Conservation (phyloP, 2,888 invertebrate genomes). For the Pimpla rufipes region DNA sequence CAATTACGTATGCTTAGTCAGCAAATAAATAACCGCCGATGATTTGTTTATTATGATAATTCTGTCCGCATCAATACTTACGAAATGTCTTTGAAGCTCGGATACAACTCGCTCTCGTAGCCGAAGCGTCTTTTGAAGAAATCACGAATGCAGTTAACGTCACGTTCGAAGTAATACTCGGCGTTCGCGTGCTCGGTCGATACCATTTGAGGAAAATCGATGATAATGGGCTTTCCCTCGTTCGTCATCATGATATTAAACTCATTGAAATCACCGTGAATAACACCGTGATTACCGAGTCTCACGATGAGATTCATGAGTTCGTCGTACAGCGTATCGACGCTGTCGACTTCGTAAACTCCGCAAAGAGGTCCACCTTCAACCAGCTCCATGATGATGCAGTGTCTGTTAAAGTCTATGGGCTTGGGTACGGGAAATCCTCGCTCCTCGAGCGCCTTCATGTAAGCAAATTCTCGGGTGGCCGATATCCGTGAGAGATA, state of each 20-base stretch:
- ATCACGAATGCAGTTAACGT: conserved; percentile 96
- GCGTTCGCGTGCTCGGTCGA: conserved; percentile 97
- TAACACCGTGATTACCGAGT: conserved; percentile 97
- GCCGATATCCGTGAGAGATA: conserved; percentile 98
- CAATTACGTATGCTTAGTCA: neutral
- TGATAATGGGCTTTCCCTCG: conserved; percentile 93
- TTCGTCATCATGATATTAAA: conserved; percentile 97
- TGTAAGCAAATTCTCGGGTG: conserved; percentile 98
- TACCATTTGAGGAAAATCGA: conserved; percentile 99
- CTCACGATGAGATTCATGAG: conserved; percentile 97
- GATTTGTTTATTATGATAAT: neutral
- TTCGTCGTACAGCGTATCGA: conserved; percentile 94
- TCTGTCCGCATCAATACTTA: conserved; percentile 81
- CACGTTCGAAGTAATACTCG: conserved; percentile 96
- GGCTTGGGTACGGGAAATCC: conserved; percentile 98
- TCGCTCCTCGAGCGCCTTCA: conserved; percentile 96
- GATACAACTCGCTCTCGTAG: conserved; percentile 94
- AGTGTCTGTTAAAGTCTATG: conserved; percentile 97
- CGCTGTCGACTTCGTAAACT: conserved; percentile 89
- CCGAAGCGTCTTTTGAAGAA: conserved; percentile 96
- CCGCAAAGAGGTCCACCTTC: conserved; percentile 92
- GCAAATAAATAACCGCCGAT: neutral
- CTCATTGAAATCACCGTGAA: conserved; percentile 99
- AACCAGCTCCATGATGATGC: conserved; percentile 98
- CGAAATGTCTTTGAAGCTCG: conserved; percentile 90